Evolutionary conservation across 2,113 vertebrate species (phyloP).

Genomic region (Rattus rattus): DNA sequence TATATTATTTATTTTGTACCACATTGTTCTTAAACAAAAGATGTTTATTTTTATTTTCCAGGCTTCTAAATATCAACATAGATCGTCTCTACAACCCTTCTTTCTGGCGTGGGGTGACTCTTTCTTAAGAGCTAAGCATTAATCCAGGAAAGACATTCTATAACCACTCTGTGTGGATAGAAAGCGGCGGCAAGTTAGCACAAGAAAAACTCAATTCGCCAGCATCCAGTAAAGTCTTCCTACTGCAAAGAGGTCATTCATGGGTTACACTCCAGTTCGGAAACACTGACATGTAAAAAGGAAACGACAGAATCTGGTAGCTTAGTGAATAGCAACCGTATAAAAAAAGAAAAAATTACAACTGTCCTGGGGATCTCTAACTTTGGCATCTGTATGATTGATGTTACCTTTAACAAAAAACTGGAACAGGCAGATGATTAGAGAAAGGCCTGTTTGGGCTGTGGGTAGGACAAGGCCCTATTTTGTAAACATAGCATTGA

Average conservation of each 20-base stretch:
- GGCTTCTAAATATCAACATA: not conserved
- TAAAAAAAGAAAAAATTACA: not conserved
- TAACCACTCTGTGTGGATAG: not conserved
- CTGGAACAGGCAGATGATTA: not conserved
- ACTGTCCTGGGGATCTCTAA: not conserved
- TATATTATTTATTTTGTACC: not conserved
- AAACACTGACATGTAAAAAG: not conserved
- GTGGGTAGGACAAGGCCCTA: not conserved
- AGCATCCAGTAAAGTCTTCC: not conserved
- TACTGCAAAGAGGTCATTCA: not conserved
- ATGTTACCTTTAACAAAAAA: not conserved
- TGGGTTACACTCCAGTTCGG: too few relatives aligned
- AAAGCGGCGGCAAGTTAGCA: too few relatives aligned
- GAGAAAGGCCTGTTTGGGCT: not conserved
- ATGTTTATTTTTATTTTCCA: not conserved
- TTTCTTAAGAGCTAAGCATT: not conserved
- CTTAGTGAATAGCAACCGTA: not conserved
- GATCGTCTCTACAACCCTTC: not conserved
- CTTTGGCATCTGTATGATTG: not conserved
- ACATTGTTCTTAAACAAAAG: not conserved
- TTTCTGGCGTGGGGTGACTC: not conserved
- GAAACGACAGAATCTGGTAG: not conserved
- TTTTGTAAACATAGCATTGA: not conserved
- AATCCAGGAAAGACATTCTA: not conserved
- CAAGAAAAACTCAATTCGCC: not conserved